phyloP scores from a whole-genome alignment of 2,113 vertebrate genomes.

The Pterocles burchelli region DNA sequence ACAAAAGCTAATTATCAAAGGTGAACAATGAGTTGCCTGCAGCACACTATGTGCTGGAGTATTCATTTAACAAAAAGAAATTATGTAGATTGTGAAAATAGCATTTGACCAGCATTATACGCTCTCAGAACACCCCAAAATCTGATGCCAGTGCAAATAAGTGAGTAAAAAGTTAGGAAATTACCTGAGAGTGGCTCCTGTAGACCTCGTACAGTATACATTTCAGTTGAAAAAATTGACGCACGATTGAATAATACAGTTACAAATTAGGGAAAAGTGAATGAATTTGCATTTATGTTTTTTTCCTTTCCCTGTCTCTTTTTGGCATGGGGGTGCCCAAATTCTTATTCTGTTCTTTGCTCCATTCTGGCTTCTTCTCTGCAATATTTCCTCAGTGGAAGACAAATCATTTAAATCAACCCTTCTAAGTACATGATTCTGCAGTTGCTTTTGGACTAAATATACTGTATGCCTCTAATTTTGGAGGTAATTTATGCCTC shows the following conservation, averaged over 20 bases:
- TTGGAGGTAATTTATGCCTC: neutral
- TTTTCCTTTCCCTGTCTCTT: neutral
- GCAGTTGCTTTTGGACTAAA: neutral
- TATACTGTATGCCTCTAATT: neutral
- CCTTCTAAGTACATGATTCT: neutral
- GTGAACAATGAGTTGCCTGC: neutral
- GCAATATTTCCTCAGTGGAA: neutral
- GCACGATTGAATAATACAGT: neutral
- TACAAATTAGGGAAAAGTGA: neutral
- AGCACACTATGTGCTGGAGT: neutral
- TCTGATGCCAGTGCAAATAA: neutral
- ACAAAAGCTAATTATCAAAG: conserved; percentile 10
- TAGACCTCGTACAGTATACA: neutral
- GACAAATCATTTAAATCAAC: neutral
- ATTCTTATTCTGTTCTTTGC: neutral
- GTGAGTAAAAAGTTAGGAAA: neutral
- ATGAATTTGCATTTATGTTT: neutral
- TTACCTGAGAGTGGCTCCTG: neutral
- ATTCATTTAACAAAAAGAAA: conserved; percentile 2
- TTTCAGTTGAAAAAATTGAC: neutral
- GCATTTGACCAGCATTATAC: neutral
- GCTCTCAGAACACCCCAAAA: neutral
- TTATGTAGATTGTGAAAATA: conserved; percentile 29
- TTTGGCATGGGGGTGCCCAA: rapidly evolving
- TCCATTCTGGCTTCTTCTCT: neutral